Evolutionary conservation across 2,797 vertebrate species (phyloP).

Genomic region (Brachyrhaphis roseni): DNA sequence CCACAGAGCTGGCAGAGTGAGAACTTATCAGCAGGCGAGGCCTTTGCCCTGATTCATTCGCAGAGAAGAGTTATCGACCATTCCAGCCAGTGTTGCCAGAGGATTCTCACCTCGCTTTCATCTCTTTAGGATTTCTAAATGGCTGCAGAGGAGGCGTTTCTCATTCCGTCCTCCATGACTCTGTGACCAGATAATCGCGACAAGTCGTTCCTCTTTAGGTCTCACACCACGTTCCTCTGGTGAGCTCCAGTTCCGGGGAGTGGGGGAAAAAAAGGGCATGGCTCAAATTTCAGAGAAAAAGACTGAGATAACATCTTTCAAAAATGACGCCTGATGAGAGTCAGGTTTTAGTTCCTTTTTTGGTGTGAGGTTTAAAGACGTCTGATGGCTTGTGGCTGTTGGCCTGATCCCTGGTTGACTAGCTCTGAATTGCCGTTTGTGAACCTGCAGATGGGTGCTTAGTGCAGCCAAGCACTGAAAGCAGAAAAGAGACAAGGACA

Average conservation of each 20-base stretch:
- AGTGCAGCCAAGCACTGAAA: conserved; percentile 48
- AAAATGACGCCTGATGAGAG: conserved; percentile 19
- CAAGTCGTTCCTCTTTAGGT: conserved; percentile 18
- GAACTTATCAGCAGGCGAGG: conserved; percentile 33
- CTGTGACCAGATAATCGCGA: conserved; percentile 35
- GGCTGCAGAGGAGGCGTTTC: conserved; percentile 18
- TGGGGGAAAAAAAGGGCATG: neutral
- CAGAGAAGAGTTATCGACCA: conserved; percentile 23
- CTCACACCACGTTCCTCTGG: conserved; percentile 16
- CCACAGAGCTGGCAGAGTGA: conserved; percentile 22
- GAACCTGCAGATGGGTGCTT: conserved; percentile 54
- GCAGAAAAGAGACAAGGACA: conserved; percentile 54
- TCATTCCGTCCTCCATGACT: conserved; percentile 23
- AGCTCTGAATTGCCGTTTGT: conserved; percentile 19
- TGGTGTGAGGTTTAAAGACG: neutral
- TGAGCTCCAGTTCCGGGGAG: conserved; percentile 30
- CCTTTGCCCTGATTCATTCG: conserved; percentile 37
- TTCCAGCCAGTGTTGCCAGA: neutral
- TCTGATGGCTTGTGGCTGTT: neutral
- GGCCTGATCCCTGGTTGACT: conserved; percentile 20
- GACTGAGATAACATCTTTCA: conserved; percentile 23
- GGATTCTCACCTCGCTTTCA: conserved; percentile 14
- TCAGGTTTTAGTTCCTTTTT: neutral
- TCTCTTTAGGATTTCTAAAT: conserved; percentile 36
- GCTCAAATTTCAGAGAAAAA: conserved; percentile 20